phyloP scores from a whole-genome alignment of 2,888 invertebrate genomes.

The Incurvaria masculella region DNA sequence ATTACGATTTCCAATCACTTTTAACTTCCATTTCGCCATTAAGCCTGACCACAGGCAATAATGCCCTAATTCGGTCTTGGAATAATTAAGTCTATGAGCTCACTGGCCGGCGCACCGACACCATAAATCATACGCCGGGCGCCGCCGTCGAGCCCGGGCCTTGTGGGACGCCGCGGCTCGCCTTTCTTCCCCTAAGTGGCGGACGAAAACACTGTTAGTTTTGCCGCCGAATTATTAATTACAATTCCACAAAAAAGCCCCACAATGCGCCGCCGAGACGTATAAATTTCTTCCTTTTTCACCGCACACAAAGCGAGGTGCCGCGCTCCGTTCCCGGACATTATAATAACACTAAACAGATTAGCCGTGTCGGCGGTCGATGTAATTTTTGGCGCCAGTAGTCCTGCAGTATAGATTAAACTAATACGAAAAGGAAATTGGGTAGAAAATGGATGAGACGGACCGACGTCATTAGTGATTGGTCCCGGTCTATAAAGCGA shows the following conservation, averaged over 20 bases:
- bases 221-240: constrained; percentile 60
- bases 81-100: not conserved
- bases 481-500: constrained; percentile 27
- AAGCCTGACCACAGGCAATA: not conserved
- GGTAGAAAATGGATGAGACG: constrained; percentile 48
- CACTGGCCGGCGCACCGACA: not conserved
- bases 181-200: constrained; percentile 12
- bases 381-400: constrained; percentile 58
- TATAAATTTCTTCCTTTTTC: constrained; percentile 57
- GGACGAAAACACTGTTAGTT: constrained; percentile 59
- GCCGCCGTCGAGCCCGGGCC: not conserved
- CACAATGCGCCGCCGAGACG: constrained; percentile 48
- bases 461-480: constrained; percentile 54
- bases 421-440: constrained; percentile 58
- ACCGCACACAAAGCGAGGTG: constrained; percentile 41
- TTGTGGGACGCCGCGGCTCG: not conserved
- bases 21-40: not conserved
- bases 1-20: not conserved
- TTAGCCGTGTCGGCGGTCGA: constrained; percentile 48
- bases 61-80: not conserved
- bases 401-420: constrained; percentile 54
- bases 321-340: constrained; percentile 27
- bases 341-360: constrained; percentile 50
- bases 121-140: not conserved
- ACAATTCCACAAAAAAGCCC: constrained; percentile 54